Evolutionary conservation across 2,797 vertebrate species (phyloP).

Genomic region (Alcedo atthis): DNA sequence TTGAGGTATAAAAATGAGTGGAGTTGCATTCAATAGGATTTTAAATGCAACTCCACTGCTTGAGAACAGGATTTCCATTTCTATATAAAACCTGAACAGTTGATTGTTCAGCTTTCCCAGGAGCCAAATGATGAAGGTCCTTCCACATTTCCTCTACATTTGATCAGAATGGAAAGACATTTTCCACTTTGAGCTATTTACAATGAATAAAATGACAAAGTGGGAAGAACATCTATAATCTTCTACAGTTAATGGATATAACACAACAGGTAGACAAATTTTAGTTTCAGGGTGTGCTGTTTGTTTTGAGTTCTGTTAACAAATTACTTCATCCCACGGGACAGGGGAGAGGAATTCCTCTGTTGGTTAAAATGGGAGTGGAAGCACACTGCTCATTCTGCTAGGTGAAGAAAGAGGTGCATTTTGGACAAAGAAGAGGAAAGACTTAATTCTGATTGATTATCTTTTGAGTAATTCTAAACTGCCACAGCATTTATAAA

Average conservation of each 20-base stretch:
- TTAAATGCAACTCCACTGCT: background rate
- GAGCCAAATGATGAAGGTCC: background rate
- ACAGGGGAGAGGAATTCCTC: background rate
- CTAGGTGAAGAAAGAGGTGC: background rate
- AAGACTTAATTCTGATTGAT: slow-evolving; percentile 29
- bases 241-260: background rate
- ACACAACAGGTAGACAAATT: background rate
- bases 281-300: background rate
- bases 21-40: background rate
- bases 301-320: background rate
- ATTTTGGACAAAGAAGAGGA: background rate
- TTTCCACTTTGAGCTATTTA: background rate
- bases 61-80: background rate
- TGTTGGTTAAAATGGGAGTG: background rate
- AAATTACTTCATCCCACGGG: background rate
- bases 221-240: background rate
- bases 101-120: slow-evolving; percentile 1
- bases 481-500: slow-evolving; percentile 14
- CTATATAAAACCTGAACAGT: background rate
- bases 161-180: background rate
- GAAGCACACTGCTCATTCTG: background rate
- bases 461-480: slow-evolving; percentile 29
- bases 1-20: background rate
- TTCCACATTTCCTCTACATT: background rate
- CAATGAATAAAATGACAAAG: background rate